A percentile compares a stretch with the other conserved stretches of the same genome.
Evolutionary conservation across 1,140 invertebrate species (phyloP).

Genomic region (Colletes gigas): DNA sequence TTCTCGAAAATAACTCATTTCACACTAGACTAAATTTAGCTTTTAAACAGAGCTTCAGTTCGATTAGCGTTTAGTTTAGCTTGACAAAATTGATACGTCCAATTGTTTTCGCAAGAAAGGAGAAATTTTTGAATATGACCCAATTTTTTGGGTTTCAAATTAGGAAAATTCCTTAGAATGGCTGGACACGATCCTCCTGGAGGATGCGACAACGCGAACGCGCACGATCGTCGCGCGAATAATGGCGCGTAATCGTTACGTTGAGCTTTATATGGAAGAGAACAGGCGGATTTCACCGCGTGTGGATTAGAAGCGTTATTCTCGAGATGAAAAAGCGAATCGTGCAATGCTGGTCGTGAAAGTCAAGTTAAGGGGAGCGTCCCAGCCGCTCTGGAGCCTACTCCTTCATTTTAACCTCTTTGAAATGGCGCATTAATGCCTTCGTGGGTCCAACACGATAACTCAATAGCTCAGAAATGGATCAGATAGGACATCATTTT

Average conservation of each 20-base stretch:
- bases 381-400: background rate
- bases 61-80: too few species aligned
- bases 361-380: constrained; percentile 34
- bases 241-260: constrained; percentile 40
- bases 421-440: too few species aligned
- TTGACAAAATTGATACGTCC: too few species aligned
- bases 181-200: background rate
- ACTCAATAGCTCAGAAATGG: too few species aligned
- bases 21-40: too few species aligned
- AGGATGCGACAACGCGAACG: constrained; percentile 12
- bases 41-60: too few species aligned
- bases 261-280: constrained; percentile 39
- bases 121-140: too few species aligned
- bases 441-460: too few species aligned
- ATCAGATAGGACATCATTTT: too few species aligned
- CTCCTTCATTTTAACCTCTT: background rate
- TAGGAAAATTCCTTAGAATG: constrained; percentile 17
- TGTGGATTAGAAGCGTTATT: constrained; percentile 50
- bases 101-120: too few species aligned
- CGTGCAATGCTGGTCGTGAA: constrained; percentile 36
- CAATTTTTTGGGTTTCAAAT: too few species aligned
- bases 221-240: constrained; percentile 21
- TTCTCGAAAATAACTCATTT: too few species aligned
- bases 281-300: constrained; percentile 34
- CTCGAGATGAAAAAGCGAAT: background rate